These are phyloP conservation scores for Hemichromis elongatus DNA, from an alignment of 2,113 vertebrate genomes.

Conservation along the genomic window DNA sequence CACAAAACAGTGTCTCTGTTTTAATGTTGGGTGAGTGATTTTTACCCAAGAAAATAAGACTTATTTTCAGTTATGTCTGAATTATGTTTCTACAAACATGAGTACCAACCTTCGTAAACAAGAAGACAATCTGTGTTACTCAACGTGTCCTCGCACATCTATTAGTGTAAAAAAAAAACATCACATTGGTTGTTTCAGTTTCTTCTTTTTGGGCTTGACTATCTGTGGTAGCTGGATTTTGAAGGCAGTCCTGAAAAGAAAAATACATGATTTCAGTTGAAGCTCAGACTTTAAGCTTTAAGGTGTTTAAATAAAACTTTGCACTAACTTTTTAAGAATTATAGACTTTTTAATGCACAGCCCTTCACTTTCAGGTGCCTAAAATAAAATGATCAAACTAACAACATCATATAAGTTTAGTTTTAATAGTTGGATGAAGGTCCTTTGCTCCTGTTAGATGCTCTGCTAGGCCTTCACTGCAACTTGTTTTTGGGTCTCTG, in stretches of 20 bases:
- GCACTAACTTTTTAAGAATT: background rate
- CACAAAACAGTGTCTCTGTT: background rate
- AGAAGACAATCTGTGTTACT: background rate
- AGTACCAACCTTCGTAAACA: background rate
- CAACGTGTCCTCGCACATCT: background rate
- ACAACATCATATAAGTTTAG: background rate
- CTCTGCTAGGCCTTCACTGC: background rate
- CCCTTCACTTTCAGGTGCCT: background rate
- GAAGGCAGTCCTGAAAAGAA: slow-evolving; percentile 86
- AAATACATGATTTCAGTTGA: background rate
- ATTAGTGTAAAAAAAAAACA: background rate
- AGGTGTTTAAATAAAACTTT: background rate
- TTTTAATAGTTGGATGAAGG: background rate
- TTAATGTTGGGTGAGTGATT: background rate
- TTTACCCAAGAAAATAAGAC: background rate
- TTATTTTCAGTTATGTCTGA: background rate
- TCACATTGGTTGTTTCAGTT: slow-evolving; percentile 78
- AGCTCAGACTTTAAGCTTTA: background rate
- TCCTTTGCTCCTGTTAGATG: background rate
- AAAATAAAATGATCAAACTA: background rate
- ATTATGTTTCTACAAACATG: background rate
- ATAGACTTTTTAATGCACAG: background rate
- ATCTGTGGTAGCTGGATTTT: slow-evolving; percentile 94
- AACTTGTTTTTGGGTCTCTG: background rate
- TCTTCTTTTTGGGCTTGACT: slow-evolving; percentile 96